Percentiles rank a stretch among this genome's conserved stretches.
phyloP scores from a whole-genome alignment of 2,113 vertebrate genomes.

The Nesoenas mayeri region DNA sequence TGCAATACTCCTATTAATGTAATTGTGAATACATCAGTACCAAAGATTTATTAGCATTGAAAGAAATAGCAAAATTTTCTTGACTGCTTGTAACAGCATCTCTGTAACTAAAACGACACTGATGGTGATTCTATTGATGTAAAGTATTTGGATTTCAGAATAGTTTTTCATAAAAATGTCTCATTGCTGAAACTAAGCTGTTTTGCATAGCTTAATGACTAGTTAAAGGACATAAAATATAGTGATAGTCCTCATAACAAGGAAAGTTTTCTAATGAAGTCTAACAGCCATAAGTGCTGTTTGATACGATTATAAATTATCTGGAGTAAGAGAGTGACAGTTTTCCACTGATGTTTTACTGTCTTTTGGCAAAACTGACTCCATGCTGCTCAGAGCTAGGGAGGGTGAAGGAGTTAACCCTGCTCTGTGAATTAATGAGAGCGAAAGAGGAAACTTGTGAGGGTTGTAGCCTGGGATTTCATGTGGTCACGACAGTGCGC shows the following conservation, averaged over 20 bases:
- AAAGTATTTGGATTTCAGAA: not conserved
- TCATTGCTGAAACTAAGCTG: not conserved
- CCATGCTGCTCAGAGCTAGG: not conserved
- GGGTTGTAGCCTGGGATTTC: not conserved
- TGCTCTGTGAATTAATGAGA: not conserved
- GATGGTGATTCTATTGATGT: not conserved
- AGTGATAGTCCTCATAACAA: not conserved
- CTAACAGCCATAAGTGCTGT: not conserved
- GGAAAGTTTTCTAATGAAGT: not conserved
- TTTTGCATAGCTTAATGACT: not conserved
- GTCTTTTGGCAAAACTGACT: not conserved
- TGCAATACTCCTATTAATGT: not conserved
- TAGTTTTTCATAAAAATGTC: not conserved
- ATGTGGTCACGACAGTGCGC: fast-evolving
- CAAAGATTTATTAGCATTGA: not conserved
- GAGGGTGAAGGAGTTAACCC: not conserved
- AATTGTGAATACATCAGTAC: not conserved
- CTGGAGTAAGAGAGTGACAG: not conserved
- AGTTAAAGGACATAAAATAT: not conserved
- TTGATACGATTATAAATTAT: not conserved
- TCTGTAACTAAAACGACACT: not conserved
- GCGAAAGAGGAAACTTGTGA: not conserved
- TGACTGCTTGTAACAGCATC: not conserved
- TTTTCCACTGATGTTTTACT: not conserved
- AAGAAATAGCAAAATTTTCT: not conserved